These are phyloP conservation scores for Zeuzera pyrina DNA, from an alignment of 2,888 invertebrate species.

Conservation along the genomic window DNA sequence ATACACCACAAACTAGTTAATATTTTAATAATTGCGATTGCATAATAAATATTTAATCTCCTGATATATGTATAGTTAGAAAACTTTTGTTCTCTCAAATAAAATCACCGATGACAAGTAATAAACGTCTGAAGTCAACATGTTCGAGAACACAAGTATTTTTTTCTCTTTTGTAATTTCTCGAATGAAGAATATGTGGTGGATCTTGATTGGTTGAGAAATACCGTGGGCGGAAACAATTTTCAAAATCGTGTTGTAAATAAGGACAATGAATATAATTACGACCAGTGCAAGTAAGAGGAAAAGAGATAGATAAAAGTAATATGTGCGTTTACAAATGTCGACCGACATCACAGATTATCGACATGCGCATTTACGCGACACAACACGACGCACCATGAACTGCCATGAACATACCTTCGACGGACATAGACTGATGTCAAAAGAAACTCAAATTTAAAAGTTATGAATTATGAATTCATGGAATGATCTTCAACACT, in stretches of 20 bases:
- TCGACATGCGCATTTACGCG: too few relatives aligned
- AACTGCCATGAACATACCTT: too few relatives aligned
- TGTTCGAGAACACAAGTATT: neutral
- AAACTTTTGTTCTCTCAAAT: slow-evolving; percentile 39
- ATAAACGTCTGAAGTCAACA: slow-evolving; percentile 26
- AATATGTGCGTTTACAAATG: too few relatives aligned
- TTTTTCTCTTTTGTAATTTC: slow-evolving; percentile 14
- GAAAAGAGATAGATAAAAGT: too few relatives aligned
- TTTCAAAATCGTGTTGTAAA: slow-evolving; percentile 4
- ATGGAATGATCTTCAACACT: too few relatives aligned
- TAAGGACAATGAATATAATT: slow-evolving; percentile 19
- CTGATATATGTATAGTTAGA: slow-evolving; percentile 35
- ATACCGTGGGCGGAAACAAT: slow-evolving; percentile 27
- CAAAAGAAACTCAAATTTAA: too few relatives aligned
- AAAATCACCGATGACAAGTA: slow-evolving; percentile 32
- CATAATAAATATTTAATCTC: slow-evolving; percentile 4
- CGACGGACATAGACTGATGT: too few relatives aligned
- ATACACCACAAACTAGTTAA: slow-evolving; percentile 1
- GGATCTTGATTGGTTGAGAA: slow-evolving; percentile 36
- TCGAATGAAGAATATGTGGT: slow-evolving; percentile 53
- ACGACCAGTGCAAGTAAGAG: too few relatives aligned
- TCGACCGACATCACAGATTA: too few relatives aligned
- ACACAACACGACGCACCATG: too few relatives aligned
- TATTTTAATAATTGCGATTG: slow-evolving; percentile 7
- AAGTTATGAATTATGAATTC: too few relatives aligned